These are phyloP conservation scores for Anoplolepis gracilipes DNA, from an alignment of 1,140 invertebrate genomes.

Conservation along the genomic window DNA sequence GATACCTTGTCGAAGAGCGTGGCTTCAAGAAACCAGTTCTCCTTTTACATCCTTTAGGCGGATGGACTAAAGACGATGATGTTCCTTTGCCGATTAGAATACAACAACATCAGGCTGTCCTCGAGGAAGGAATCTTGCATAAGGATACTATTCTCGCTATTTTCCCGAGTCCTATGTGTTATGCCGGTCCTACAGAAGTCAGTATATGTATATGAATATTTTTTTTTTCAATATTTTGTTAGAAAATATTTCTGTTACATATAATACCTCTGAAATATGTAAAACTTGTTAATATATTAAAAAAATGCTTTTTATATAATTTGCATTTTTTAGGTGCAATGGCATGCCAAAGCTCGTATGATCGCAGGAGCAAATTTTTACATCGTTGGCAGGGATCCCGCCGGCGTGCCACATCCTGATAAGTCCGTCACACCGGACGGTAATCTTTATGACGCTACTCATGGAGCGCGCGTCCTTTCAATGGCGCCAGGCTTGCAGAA, in stretches of 20 bases:
- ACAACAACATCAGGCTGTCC: slow-evolving; percentile 93
- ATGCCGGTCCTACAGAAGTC: slow-evolving; percentile 97
- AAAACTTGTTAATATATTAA: not conserved
- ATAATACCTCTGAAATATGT: not conserved
- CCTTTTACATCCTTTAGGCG: slow-evolving; percentile 97
- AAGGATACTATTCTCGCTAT: slow-evolving; percentile 96
- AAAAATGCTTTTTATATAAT: not conserved
- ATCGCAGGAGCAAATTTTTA: slow-evolving; percentile 98
- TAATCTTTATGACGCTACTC: slow-evolving; percentile 97
- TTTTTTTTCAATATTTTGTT: not conserved
- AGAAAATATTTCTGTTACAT: not conserved
- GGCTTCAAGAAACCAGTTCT: slow-evolving; percentile 97
- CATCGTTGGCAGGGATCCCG: slow-evolving; percentile 99
- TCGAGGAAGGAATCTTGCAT: slow-evolving; percentile 94
- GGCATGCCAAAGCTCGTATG: slow-evolving; percentile 99
- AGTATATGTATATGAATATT: too few species aligned
- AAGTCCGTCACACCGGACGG: slow-evolving; percentile 88
- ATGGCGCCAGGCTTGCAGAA: slow-evolving; percentile 96
- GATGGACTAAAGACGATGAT: slow-evolving; percentile 99
- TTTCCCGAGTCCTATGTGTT: slow-evolving; percentile 99
- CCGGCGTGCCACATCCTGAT: slow-evolving; percentile 97
- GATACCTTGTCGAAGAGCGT: slow-evolving; percentile 90
- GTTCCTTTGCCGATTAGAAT: slow-evolving; percentile 94
- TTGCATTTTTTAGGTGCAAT: slow-evolving; percentile 92
- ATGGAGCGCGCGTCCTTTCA: slow-evolving; percentile 96